These are phyloP conservation scores for Hyposoter didymator DNA, from an alignment of 2,888 invertebrate genomes.

Conservation along the genomic window DNA sequence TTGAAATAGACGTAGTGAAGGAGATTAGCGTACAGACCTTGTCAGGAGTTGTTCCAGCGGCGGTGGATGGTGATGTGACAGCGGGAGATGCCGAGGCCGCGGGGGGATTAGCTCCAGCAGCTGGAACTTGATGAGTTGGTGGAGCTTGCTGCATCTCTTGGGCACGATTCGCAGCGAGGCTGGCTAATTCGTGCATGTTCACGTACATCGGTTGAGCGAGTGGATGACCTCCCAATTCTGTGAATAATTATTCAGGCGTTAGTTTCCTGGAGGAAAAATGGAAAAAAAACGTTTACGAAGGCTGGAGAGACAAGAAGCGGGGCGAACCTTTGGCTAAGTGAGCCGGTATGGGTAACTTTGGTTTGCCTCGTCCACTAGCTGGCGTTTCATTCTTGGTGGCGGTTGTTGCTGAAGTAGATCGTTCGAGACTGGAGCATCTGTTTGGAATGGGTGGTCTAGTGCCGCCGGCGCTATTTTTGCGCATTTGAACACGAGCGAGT, in stretches of 20 bases:
- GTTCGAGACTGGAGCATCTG: constrained; percentile 93
- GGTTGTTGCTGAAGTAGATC: constrained; percentile 87
- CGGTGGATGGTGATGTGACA: constrained; percentile 71
- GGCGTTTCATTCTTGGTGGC: constrained; percentile 82
- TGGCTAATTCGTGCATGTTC: constrained; percentile 95
- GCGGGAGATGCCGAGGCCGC: constrained; percentile 68
- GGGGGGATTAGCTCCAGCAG: constrained; percentile 63
- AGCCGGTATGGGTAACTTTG: constrained; percentile 87
- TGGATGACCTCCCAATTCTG: constrained; percentile 81
- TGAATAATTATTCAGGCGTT: constrained; percentile 37
- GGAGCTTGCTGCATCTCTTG: constrained; percentile 87
- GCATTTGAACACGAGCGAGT: constrained; percentile 78
- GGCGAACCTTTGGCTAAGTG: constrained; percentile 88
- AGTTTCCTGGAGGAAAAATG: not conserved
- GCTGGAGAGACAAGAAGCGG: not conserved
- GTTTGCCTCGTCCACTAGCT: constrained; percentile 79
- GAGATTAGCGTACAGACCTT: constrained; percentile 52
- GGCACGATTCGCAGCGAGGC: constrained; percentile 91
- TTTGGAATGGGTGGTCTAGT: constrained; percentile 82
- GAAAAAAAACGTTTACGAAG: not conserved
- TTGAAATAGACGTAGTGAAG: not conserved
- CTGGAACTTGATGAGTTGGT: constrained; percentile 85
- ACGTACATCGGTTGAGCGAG: constrained; percentile 90
- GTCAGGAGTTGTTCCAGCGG: constrained; percentile 54
- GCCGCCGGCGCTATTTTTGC: constrained; percentile 79